Evolutionary conservation across 2,797 vertebrate species (phyloP).

Genomic region (Alectoris magna): DNA sequence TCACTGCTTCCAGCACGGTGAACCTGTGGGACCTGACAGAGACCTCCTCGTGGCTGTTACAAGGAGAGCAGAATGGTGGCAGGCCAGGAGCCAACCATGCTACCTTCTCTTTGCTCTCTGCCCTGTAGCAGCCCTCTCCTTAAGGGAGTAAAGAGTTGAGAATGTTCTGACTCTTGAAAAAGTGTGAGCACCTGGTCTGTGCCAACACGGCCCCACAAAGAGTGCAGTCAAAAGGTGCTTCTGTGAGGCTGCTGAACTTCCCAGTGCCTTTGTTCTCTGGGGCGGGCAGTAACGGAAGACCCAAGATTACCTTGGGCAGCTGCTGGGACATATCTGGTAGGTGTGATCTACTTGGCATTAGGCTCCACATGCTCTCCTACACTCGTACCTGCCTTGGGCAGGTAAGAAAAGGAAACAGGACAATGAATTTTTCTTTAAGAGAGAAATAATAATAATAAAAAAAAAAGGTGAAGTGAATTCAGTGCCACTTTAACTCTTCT

Average conservation of each 20-base stretch:
- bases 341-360: not conserved
- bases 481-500: not conserved
- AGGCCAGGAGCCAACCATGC: rapidly evolving
- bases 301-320: not conserved
- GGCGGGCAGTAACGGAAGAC: not conserved
- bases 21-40: not conserved
- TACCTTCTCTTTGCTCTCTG: not conserved
- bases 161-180: not conserved
- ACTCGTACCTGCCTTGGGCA: not conserved
- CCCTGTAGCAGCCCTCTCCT: not conserved
- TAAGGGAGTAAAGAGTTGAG: not conserved
- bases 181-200: not conserved
- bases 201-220: not conserved
- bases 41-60: not conserved
- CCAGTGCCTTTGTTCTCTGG: not conserved
- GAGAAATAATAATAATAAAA: not conserved
- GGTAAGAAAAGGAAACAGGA: not conserved
- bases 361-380: not conserved
- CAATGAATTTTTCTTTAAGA: not conserved
- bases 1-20: not conserved
- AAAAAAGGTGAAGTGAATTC: not conserved
- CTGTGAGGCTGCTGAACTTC: not conserved
- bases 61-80: not conserved
- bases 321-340: not conserved
- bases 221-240: not conserved